phyloP scores from a whole-genome alignment of 2,888 invertebrate genomes.

The Drosophila recens region DNA sequence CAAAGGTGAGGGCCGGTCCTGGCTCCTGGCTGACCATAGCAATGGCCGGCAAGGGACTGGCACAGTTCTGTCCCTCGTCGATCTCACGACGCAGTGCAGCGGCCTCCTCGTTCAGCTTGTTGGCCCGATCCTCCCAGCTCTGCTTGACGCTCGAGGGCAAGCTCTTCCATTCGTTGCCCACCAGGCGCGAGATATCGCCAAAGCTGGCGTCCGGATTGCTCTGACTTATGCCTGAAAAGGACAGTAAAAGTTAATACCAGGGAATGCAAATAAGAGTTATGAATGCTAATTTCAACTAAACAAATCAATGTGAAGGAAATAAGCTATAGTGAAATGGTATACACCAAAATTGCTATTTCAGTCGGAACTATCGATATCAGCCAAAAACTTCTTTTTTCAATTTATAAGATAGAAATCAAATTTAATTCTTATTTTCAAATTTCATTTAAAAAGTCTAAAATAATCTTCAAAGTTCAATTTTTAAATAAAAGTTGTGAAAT shows the following conservation, averaged over 20 bases:
- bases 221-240: conserved; percentile 89
- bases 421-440: no score
- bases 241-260: background rate
- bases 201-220: conserved; percentile 98
- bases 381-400: no score
- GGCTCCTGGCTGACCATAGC: conserved; percentile 53
- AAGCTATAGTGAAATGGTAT: no score
- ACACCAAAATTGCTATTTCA: no score
- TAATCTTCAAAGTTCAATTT: no score
- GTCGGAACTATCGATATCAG: no score
- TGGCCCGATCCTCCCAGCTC: conserved; percentile 97
- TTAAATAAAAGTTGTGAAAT: no score
- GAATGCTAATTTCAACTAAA: no score
- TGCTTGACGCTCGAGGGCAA: conserved; percentile 95
- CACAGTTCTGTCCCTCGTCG: conserved; percentile 82
- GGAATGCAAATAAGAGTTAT: no score
- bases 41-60: conserved; percentile 81
- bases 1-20: conserved; percentile 87
- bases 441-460: no score
- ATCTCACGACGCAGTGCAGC: conserved; percentile 87
- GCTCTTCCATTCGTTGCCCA: conserved; percentile 96
- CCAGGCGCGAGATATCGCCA: conserved; percentile 92
- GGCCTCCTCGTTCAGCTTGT: conserved; percentile 94
- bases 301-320: no score
- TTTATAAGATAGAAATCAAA: no score